Evolutionary conservation across 1,140 invertebrate species (phyloP).

Genomic region (Anastatus disparis): DNA sequence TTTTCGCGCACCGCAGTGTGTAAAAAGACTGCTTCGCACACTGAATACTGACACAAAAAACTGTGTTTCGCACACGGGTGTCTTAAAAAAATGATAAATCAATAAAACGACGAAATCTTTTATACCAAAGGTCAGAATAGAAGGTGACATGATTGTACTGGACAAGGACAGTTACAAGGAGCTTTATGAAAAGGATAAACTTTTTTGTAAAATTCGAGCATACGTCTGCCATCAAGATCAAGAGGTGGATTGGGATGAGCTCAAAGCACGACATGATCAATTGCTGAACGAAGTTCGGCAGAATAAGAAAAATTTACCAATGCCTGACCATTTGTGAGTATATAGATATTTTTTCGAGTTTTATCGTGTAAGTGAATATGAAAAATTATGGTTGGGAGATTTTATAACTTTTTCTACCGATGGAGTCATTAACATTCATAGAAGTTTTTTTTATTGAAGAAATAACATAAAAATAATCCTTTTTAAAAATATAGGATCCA

Average conservation of each 20-base stretch:
- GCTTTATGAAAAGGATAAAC: conserved; percentile 61
- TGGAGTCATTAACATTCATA: not conserved
- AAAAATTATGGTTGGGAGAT: too few relatives aligned
- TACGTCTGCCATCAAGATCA: conserved; percentile 63
- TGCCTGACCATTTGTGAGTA: conserved; percentile 65
- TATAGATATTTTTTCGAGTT: not conserved
- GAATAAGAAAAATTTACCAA: conserved; percentile 47
- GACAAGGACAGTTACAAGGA: conserved; percentile 47
- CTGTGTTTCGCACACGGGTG: too few relatives aligned
- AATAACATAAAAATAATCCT: too few relatives aligned
- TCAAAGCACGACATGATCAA: conserved; percentile 61
- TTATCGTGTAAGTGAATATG: too few relatives aligned
- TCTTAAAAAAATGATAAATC: not conserved
- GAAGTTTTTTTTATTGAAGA: not conserved
- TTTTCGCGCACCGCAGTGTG: too few relatives aligned
- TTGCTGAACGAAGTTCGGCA: conserved; percentile 48
- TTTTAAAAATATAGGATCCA: too few relatives aligned
- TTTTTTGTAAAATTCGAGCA: conserved; percentile 63
- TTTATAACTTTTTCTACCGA: too few relatives aligned
- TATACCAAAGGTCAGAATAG: conserved; percentile 58
- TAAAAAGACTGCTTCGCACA: too few relatives aligned
- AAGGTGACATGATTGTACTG: conserved; percentile 56
- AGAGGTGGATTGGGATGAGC: conserved; percentile 59
- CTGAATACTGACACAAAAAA: too few relatives aligned
- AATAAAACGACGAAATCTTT: too few relatives aligned